Evolutionary conservation across 2,113 vertebrate genomes (phyloP).

Genomic region (Colistium nudipinnis): DNA sequence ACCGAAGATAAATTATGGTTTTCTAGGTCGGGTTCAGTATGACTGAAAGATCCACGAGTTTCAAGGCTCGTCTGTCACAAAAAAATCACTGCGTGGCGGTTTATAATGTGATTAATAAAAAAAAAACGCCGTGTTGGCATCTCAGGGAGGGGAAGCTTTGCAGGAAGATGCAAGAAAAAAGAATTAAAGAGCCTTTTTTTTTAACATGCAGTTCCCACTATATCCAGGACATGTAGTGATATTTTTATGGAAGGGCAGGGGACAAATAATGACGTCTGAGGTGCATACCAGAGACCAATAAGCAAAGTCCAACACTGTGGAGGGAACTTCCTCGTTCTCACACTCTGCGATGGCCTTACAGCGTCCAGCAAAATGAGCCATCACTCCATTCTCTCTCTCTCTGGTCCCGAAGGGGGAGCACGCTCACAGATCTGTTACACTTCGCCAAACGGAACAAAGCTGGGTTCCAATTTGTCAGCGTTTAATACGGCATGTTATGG

Average conservation of each 20-base stretch:
- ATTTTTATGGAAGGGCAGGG: too few species aligned
- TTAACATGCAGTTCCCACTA: too few species aligned
- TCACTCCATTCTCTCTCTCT: conserved; percentile 51
- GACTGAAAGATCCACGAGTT: neutral
- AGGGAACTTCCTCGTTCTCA: conserved; percentile 59
- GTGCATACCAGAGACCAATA: too few species aligned
- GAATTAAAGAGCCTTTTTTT: too few species aligned
- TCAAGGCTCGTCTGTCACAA: neutral
- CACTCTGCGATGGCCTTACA: conserved; percentile 45
- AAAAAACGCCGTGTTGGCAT: neutral
- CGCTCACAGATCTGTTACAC: conserved; percentile 56
- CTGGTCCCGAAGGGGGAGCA: conserved; percentile 42
- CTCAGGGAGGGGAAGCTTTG: too few species aligned
- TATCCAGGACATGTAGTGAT: too few species aligned
- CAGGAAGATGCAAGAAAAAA: too few species aligned
- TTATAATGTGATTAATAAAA: neutral
- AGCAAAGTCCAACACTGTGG: conserved; percentile 28
- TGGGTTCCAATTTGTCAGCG: conserved; percentile 41
- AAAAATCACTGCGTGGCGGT: neutral
- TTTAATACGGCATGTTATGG: conserved; percentile 66
- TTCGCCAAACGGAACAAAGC: conserved; percentile 65
- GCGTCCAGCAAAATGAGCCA: conserved; percentile 61
- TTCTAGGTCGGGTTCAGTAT: neutral
- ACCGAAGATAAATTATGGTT: neutral
- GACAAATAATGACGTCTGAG: too few species aligned